Percentiles rank a stretch among this genome's conserved stretches.
Evolutionary conservation across 2,113 vertebrate genomes (phyloP).

Genomic region (Lycaon pictus): DNA sequence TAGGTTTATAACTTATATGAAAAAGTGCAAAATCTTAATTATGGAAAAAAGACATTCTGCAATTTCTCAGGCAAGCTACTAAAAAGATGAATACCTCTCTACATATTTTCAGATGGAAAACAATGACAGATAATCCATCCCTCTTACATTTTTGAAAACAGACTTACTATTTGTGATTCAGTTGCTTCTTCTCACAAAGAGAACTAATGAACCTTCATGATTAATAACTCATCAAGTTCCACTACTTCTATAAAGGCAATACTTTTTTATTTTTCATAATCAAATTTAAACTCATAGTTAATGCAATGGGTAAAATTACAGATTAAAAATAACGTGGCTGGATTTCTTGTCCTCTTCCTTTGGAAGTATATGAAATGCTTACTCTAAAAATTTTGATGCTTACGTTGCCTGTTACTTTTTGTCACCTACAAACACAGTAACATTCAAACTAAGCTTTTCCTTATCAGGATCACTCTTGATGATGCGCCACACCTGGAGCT

Average conservation of each 20-base stretch:
- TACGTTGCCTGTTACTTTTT: neutral
- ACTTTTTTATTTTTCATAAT: slow-evolving; percentile 42
- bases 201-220: slow-evolving; percentile 37
- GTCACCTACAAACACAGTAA: neutral
- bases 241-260: slow-evolving; percentile 19
- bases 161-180: neutral
- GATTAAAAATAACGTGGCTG: slow-evolving; percentile 28
- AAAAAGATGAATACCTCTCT: slow-evolving; percentile 28
- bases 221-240: slow-evolving; percentile 45
- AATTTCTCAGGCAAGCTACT: slow-evolving; percentile 58
- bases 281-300: slow-evolving; percentile 53
- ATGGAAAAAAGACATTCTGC: neutral
- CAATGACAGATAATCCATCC: neutral
- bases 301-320: neutral
- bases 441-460: slow-evolving; percentile 37
- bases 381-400: slow-evolving; percentile 44
- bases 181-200: neutral
- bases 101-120: slow-evolving; percentile 50
- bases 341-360: slow-evolving; percentile 26
- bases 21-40: slow-evolving; percentile 60
- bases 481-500: neutral
- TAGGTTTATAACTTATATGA: neutral
- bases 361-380: slow-evolving; percentile 28
- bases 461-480: neutral
- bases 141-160: slow-evolving; percentile 45